Evolutionary conservation across 2,888 invertebrate genomes (phyloP).

Genomic region (Allacma fusca): DNA sequence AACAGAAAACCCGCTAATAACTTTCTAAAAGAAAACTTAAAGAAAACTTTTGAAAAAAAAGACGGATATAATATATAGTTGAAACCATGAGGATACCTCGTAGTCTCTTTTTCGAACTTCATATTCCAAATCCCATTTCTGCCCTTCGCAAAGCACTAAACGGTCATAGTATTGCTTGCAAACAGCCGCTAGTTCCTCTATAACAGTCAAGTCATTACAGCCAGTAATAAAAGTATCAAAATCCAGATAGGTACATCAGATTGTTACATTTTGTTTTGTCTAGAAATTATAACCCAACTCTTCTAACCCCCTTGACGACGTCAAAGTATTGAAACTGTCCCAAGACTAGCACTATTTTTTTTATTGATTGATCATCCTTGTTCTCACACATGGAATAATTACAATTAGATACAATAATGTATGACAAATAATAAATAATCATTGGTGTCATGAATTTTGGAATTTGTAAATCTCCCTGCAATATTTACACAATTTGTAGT

Average conservation of each 20-base stretch:
- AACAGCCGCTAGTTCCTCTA: conserved; percentile 89
- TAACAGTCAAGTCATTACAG: conserved; percentile 26
- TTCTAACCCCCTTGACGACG: too few relatives aligned
- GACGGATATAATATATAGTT: conserved; percentile 17
- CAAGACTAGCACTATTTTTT: too few relatives aligned
- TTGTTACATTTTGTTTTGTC: too few relatives aligned
- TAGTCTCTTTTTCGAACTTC: conserved; percentile 99
- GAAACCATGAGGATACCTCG: conserved; percentile 76
- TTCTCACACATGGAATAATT: not conserved
- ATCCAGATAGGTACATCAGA: too few relatives aligned
- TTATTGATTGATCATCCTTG: conserved; percentile 26
- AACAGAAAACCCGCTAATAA: conserved; percentile 14
- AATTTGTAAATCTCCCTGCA: conserved; percentile 36
- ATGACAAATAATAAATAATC: not conserved
- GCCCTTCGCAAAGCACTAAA: conserved; percentile 97
- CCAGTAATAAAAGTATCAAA: not conserved
- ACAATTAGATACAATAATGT: not conserved
- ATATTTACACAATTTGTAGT: not conserved
- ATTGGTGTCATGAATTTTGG: conserved; percentile 6
- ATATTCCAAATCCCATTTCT: conserved; percentile 99
- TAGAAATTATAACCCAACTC: too few relatives aligned
- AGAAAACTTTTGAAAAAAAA: not conserved
- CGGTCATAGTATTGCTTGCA: conserved; percentile 96
- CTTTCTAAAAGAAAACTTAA: conserved; percentile 2
- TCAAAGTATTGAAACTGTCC: too few relatives aligned